These are phyloP conservation scores for Syncerus caffer DNA, from an alignment of 2,797 vertebrate genomes.

Conservation along the genomic window DNA sequence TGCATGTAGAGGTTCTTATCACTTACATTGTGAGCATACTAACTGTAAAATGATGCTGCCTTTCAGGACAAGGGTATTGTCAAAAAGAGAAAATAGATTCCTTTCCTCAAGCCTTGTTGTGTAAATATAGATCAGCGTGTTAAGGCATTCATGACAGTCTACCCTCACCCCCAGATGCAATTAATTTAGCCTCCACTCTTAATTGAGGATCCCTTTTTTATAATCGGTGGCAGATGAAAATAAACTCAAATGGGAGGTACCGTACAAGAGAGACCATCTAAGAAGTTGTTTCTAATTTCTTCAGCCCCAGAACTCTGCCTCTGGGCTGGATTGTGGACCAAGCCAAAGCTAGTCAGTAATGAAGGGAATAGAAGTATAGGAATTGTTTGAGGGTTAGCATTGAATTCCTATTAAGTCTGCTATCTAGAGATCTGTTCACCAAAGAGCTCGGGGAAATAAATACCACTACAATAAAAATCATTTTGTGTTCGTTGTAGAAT, in stretches of 20 bases:
- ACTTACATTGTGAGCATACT: not conserved
- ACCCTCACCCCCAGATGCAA: not conserved
- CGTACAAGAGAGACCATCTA: not conserved
- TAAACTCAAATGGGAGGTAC: constrained; percentile 25
- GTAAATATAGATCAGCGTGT: not conserved
- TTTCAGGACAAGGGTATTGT: constrained; percentile 46
- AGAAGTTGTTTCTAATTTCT: constrained; percentile 30
- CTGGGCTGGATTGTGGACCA: not conserved
- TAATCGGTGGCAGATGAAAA: constrained; percentile 25
- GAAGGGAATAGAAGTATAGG: not conserved
- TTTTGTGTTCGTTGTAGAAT: not conserved
- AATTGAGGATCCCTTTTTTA: constrained; percentile 8
- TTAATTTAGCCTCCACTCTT: constrained; percentile 26
- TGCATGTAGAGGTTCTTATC: not conserved
- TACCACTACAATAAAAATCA: not conserved
- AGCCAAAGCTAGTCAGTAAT: not conserved
- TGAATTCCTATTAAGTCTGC: not conserved
- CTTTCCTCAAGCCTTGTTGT: not conserved
- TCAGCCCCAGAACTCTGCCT: not conserved
- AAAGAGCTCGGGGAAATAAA: not conserved
- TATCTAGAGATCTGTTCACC: not conserved
- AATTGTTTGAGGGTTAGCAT: not conserved
- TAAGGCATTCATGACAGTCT: constrained; percentile 1
- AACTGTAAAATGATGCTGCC: constrained; percentile 15
- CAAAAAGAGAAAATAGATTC: not conserved